Conservation (phyloP, 2,113 vertebrate species). For the Pongo abelii region DNA sequence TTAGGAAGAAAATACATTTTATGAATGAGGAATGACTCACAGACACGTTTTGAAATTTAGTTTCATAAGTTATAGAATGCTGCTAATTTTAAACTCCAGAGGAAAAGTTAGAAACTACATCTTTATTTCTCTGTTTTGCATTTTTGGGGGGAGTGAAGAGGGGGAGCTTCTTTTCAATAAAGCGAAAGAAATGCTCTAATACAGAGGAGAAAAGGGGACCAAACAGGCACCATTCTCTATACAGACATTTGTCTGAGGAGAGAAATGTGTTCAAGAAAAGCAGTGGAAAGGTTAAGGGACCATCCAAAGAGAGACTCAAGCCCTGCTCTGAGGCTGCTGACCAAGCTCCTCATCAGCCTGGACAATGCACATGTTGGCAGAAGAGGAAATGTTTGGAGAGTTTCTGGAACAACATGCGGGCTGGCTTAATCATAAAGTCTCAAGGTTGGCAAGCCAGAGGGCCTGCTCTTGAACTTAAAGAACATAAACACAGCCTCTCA, state of each 20-base stretch:
- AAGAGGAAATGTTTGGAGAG: background rate
- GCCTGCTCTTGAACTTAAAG: background rate
- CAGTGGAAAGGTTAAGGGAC: background rate
- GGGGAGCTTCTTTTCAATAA: background rate
- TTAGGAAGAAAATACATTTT: background rate
- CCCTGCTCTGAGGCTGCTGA: background rate
- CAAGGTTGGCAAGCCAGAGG: background rate
- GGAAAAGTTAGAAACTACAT: constrained; percentile 4
- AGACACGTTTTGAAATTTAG: constrained; percentile 8
- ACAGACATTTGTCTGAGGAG: background rate
- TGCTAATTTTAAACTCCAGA: background rate
- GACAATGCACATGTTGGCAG: background rate
- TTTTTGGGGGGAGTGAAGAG: background rate
- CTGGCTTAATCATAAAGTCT: background rate
- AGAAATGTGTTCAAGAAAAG: background rate
- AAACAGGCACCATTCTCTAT: background rate
- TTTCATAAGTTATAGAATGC: constrained; percentile 14
- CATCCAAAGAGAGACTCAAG: background rate
- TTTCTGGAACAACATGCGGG: background rate
- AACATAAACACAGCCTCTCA: background rate
- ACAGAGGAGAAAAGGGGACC: background rate
- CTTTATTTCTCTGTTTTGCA: background rate
- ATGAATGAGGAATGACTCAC: background rate
- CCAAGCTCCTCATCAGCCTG: too few species aligned
- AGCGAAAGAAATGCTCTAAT: background rate